Evolutionary conservation across 1,140 invertebrate genomes (phyloP).

Genomic region (Drosophila takahashii): DNA sequence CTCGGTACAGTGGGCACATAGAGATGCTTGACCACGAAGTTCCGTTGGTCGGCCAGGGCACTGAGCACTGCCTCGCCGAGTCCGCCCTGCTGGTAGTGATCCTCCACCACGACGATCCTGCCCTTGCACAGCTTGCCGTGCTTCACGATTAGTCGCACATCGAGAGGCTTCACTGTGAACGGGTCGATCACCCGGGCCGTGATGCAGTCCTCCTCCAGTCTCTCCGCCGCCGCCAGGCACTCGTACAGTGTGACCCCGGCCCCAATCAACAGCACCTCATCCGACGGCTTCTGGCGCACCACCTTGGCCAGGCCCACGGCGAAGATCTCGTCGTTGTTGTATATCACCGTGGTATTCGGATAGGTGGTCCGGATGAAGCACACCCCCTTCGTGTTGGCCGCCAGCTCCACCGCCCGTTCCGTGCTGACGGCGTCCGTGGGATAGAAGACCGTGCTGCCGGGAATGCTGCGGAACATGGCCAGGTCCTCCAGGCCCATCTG

Average conservation of each 20-base stretch:
- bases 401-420: slow-evolving; percentile 97
- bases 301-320: slow-evolving; percentile 92
- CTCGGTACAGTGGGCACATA: slow-evolving; percentile 94
- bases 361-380: slow-evolving; percentile 98
- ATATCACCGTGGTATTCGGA: slow-evolving; percentile 95
- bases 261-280: slow-evolving; percentile 94
- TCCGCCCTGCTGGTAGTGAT: slow-evolving; percentile 97
- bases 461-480: slow-evolving; percentile 97
- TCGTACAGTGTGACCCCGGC: slow-evolving; percentile 97
- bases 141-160: slow-evolving; percentile 90
- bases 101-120: slow-evolving; percentile 96
- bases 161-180: slow-evolving; percentile 98
- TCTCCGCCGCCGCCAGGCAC: slow-evolving; percentile 93
- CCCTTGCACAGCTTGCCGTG: slow-evolving; percentile 93
- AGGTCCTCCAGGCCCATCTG: slow-evolving; percentile 99
- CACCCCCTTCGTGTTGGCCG: slow-evolving; percentile 97
- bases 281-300: slow-evolving; percentile 89
- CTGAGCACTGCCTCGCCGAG: slow-evolving; percentile 96
- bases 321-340: slow-evolving; percentile 94
- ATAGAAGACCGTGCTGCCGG: slow-evolving; percentile 97
- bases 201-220: slow-evolving; percentile 90
- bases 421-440: slow-evolving; percentile 97
- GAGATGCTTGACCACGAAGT: slow-evolving; percentile 92
- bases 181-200: slow-evolving; percentile 94
- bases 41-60: slow-evolving; percentile 90